Evolutionary conservation across 1,140 invertebrate species (phyloP), one percentile per base, ranked within the genome.

Genomic region (Drosophila willistoni): DNA sequence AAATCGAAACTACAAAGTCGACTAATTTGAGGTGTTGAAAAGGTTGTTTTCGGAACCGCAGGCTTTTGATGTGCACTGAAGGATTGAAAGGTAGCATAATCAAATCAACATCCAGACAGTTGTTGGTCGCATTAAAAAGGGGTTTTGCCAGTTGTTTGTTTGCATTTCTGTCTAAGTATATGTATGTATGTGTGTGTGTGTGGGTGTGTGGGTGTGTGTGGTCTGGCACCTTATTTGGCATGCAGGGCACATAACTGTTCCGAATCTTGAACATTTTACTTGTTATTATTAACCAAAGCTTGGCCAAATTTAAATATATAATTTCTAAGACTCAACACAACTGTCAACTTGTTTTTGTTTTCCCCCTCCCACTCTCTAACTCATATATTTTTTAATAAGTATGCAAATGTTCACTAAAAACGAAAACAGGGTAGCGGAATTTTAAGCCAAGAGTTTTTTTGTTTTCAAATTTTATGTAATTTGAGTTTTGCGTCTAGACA

Each of bases 11-110:
- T 87, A 87, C 83, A 87, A 87, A 83, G 79, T 87, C 72, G 76
- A 87, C 83, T 87, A 87, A 87, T 87, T 87, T 83, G 70, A 87
- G 83, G 83, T 87, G 83, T 87, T 61, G 67, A 82, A 74, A 71
- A 59, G 70, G 65, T 61, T 68, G 44, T 22, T 51, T 51, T 51
- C 17, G 47, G 64, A 60, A 71, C 82, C 82, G 60, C 56, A 75
- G 44, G 63, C 71, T 63, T 86, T 87, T 87, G 83, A 87, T 87
- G 83, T 87, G 79, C 83, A 73, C 72, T 73, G 69, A 79, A 86
- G 82, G 75, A 79, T 86, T 79, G 57, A 51, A 74, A 86, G 82
- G 82, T 79, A 66, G 79, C 39, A 67, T 87, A 87, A 87, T 87
- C 83, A 87, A 87, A 87, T 87, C 84, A 86, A 87, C 14, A 65